Percentiles rank a stretch among this genome's conserved stretches.
Evolutionary conservation across 2,888 invertebrate species (phyloP).

Genomic region (Artemia sp.): DNA sequence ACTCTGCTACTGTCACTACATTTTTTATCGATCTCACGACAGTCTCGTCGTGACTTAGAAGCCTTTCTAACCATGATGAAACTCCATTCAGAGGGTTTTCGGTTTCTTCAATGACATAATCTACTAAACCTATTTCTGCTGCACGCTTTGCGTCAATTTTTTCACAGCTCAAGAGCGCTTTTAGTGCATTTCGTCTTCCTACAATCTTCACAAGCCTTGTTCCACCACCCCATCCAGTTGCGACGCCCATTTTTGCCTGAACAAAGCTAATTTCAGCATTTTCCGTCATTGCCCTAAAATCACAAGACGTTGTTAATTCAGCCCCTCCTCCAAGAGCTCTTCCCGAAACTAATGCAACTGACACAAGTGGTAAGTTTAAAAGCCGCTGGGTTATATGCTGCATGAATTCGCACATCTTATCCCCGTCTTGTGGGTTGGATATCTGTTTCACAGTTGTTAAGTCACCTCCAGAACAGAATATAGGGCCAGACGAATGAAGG

Average conservation of each 20-base stretch:
- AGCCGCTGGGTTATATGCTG: conserved; percentile 33
- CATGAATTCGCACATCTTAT: conserved; percentile 35
- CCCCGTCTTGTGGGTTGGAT: conserved; percentile 30
- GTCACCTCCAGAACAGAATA: conserved; percentile 41
- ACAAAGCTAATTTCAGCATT: conserved; percentile 35
- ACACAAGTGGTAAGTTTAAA: conserved; percentile 35
- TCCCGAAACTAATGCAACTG: conserved; percentile 36
- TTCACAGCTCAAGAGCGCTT: conserved; percentile 31
- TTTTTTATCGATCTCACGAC: conserved; percentile 30
- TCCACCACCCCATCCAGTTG: conserved; percentile 39
- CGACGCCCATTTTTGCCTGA: conserved; percentile 36
- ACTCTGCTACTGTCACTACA: conserved; percentile 27
- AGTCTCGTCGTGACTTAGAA: conserved; percentile 25
- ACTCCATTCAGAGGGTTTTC: conserved; percentile 24
- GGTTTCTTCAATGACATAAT: conserved; percentile 30
- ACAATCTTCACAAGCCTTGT: conserved; percentile 33
- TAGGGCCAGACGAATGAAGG: conserved; percentile 33
- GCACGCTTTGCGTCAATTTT: conserved; percentile 32
- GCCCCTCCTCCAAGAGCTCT: conserved; percentile 40
- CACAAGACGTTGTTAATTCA: conserved; percentile 37
- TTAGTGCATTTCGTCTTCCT: conserved; percentile 33
- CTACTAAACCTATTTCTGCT: conserved; percentile 32
- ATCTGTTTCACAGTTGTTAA: conserved; percentile 32
- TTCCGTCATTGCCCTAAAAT: conserved; percentile 34
- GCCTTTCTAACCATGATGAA: conserved; percentile 24